Evolutionary conservation across 2,888 invertebrate species (phyloP).

Genomic region (Heliconius ismenius): DNA sequence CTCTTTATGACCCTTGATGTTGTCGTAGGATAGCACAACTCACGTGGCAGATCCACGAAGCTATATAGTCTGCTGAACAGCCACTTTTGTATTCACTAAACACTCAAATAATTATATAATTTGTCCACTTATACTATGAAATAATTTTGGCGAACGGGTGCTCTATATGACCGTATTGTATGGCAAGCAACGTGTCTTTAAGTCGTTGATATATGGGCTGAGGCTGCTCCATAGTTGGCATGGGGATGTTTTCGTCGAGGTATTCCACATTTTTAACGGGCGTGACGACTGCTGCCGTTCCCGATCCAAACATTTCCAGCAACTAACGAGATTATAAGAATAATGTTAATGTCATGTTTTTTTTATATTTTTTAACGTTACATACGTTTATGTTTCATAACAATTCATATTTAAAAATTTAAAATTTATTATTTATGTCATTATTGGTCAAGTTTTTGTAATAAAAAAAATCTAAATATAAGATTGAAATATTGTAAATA

Average conservation of each 20-base stretch:
- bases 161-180: constrained; percentile 92
- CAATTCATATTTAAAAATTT: too few relatives aligned
- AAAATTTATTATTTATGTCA: too few relatives aligned
- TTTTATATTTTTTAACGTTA: too few relatives aligned
- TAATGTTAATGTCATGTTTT: background rate
- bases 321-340: constrained; percentile 81
- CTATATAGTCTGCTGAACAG: constrained; percentile 6
- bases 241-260: constrained; percentile 83
- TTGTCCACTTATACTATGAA: constrained; percentile 55
- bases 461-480: background rate
- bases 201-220: constrained; percentile 88
- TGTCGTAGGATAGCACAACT: constrained; percentile 20
- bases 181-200: constrained; percentile 89
- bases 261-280: constrained; percentile 94
- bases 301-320: constrained; percentile 98
- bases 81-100: constrained; percentile 27
- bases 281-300: constrained; percentile 97
- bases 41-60: background rate
- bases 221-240: constrained; percentile 88
- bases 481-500: too few relatives aligned
- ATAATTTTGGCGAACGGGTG: constrained; percentile 89
- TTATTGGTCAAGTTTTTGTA: background rate
- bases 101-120: constrained; percentile 32
- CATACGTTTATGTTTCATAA: too few relatives aligned
- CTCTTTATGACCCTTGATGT: constrained; percentile 14